phyloP scores from a whole-genome alignment of 1,140 invertebrate genomes.

The Bombus soroeensis region DNA sequence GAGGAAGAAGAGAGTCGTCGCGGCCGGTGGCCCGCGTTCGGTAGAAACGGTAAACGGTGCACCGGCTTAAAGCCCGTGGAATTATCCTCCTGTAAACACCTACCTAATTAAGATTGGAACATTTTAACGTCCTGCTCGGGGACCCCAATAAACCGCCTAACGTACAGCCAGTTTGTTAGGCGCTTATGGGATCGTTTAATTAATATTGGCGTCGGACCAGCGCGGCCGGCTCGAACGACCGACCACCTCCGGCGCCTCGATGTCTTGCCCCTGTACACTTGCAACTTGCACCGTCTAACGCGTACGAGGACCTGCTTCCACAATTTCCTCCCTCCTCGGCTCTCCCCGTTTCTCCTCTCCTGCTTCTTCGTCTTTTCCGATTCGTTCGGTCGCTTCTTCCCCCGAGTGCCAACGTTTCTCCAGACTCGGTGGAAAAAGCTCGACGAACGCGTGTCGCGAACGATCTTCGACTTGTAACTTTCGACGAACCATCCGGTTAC shows the following conservation, averaged over 20 bases:
- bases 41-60: conserved; percentile 58
- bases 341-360: conserved; percentile 10
- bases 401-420: not conserved
- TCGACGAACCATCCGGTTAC: not conserved
- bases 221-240: conserved; percentile 65
- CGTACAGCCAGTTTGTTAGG: conserved; percentile 79
- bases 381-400: conserved; percentile 5
- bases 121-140: conserved; percentile 79
- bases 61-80: conserved; percentile 67
- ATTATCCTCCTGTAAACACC: conserved; percentile 82
- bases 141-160: conserved; percentile 79
- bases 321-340: not conserved
- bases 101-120: conserved; percentile 83
- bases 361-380: not conserved
- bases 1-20: conserved; percentile 31
- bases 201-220: conserved; percentile 79
- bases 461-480: not conserved
- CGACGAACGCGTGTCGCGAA: not conserved
- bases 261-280: conserved; percentile 52
- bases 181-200: conserved; percentile 82
- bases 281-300: conserved; percentile 53
- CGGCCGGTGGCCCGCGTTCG: conserved; percentile 61
- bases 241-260: conserved; percentile 79
- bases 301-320: not conserved
- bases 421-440: not conserved